Conservation (phyloP, 2,797 vertebrate genomes). For the Alca torda region DNA sequence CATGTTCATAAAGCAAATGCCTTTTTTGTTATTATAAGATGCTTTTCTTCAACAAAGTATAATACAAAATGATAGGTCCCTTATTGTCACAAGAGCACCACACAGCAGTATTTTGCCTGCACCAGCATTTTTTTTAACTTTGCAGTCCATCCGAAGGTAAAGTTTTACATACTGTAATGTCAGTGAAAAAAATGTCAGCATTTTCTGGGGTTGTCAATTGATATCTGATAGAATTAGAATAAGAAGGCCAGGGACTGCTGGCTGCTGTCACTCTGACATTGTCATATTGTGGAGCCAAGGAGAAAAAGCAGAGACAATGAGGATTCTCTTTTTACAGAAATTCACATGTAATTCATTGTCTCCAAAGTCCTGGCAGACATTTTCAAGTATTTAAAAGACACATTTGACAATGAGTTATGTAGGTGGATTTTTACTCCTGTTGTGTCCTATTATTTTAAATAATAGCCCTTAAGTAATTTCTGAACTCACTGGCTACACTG, state of each 20-base stretch:
- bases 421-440: neutral
- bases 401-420: neutral
- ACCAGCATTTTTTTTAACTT: conserved; percentile 17
- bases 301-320: neutral
- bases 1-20: neutral
- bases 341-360: neutral
- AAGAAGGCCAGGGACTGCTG: neutral
- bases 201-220: conserved; percentile 30
- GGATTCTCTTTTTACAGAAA: neutral
- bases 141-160: conserved; percentile 6
- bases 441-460: neutral
- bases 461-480: neutral
- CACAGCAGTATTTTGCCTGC: neutral
- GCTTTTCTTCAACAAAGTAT: neutral
- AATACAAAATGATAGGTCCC: neutral
- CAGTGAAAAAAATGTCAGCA: conserved; percentile 34
- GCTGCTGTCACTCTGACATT: neutral
- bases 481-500: neutral
- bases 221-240: neutral
- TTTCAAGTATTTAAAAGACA: neutral
- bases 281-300: neutral
- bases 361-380: neutral
- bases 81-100: neutral
- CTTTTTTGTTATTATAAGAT: neutral
- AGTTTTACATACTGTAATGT: conserved; percentile 46